Evolutionary conservation across 2,113 vertebrate genomes (phyloP).

Genomic region (Serranochromis macrocephalus): DNA sequence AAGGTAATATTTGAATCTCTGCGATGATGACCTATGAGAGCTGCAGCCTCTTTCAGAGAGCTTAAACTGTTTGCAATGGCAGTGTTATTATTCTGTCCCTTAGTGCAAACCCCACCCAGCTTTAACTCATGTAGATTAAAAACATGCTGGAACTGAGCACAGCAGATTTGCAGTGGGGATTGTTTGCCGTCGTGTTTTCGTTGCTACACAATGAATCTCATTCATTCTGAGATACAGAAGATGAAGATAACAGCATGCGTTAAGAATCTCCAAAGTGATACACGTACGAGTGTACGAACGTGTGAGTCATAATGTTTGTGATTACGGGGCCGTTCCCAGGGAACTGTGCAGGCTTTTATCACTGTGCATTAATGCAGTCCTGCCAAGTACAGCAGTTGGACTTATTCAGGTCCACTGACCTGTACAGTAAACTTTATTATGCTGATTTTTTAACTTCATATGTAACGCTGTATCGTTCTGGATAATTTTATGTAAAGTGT

Average conservation of each 20-base stretch:
- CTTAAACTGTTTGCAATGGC: not conserved
- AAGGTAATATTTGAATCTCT: not conserved
- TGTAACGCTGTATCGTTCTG: constrained; percentile 44
- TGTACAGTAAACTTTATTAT: constrained; percentile 15
- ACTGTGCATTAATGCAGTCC: constrained; percentile 8
- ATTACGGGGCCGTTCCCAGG: constrained; percentile 8
- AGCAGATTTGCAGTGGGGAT: constrained; percentile 30
- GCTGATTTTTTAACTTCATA: not conserved
- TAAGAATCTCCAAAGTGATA: not conserved
- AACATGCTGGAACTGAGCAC: constrained; percentile 32
- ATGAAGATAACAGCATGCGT: not conserved
- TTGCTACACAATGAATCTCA: constrained; percentile 9
- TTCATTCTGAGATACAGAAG: not conserved
- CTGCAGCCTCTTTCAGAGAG: not conserved
- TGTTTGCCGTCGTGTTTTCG: constrained; percentile 25
- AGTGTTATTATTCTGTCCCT: not conserved
- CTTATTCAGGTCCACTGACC: not conserved
- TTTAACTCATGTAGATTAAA: constrained; percentile 21
- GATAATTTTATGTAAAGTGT: constrained; percentile 33
- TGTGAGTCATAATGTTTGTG: not conserved
- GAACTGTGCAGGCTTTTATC: constrained; percentile 1
- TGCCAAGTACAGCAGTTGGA: constrained; percentile 7
- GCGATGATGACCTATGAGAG: not conserved
- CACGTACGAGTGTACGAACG: not conserved
- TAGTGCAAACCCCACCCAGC: constrained; percentile 25